A percentile compares a stretch with the other conserved stretches of the same genome.
Evolutionary conservation across 2,113 vertebrate species (phyloP).

Genomic region (Pleuronectes platessa): DNA sequence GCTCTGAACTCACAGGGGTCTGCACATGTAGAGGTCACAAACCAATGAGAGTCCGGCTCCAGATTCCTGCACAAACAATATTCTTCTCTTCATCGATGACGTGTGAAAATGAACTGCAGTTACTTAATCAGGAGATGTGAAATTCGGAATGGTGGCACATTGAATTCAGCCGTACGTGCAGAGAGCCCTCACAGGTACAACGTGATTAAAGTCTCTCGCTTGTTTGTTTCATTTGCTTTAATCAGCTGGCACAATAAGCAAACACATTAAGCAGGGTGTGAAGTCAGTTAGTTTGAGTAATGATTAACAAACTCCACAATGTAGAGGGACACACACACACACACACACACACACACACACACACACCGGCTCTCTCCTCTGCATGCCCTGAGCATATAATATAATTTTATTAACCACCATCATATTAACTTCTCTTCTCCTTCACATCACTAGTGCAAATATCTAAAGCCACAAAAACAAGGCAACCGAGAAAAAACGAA

Average conservation of each 20-base stretch:
- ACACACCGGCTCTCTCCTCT: neutral
- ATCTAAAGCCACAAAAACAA: slow-evolving; percentile 10
- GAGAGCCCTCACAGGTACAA: neutral
- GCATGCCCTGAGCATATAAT: neutral
- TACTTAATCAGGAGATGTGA: neutral
- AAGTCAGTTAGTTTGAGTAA: slow-evolving; percentile 18
- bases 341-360: neutral
- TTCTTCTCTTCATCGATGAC: neutral
- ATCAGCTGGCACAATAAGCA: neutral
- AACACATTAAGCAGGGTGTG: neutral
- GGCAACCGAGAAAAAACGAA: neutral
- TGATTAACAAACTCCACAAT: slow-evolving; percentile 27
- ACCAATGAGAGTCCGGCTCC: neutral
- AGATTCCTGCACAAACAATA: neutral
- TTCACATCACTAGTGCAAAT: slow-evolving; percentile 3
- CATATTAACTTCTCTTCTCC: neutral
- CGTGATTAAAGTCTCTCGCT: neutral
- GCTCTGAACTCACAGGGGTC: neutral
- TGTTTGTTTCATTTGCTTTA: neutral
- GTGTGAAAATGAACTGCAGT: neutral
- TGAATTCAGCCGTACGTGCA: neutral
- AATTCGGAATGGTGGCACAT: neutral
- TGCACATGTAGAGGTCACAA: neutral
- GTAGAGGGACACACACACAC: neutral
- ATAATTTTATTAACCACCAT: neutral